These are phyloP conservation scores for Ptilorrhoa leucosticta DNA, from an alignment of 2,113 vertebrate species.

Conservation along the genomic window DNA sequence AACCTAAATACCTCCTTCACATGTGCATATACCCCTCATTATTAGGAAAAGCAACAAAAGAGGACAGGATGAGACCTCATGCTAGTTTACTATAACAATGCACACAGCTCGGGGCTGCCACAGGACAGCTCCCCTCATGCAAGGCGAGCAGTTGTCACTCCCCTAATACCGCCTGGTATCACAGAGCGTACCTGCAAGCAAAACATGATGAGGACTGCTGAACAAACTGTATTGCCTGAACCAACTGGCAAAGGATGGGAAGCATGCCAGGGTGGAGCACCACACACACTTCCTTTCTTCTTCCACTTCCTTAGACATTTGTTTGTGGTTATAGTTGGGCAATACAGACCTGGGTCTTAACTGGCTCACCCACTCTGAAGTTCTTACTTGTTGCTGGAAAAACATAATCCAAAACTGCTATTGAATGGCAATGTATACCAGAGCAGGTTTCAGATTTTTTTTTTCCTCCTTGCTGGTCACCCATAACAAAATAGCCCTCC, in stretches of 20 bases:
- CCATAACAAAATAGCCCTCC: not conserved
- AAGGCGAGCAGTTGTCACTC: not conserved
- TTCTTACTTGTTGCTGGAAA: not conserved
- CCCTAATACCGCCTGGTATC: not conserved
- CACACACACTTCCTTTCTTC: not conserved
- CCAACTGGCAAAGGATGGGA: not conserved
- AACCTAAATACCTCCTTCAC: not conserved
- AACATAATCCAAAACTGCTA: not conserved
- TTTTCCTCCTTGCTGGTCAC: not conserved
- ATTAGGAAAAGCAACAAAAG: not conserved
- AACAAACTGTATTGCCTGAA: not conserved
- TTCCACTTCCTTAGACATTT: not conserved
- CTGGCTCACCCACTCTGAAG: not conserved
- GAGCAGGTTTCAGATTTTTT: not conserved
- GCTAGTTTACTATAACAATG: not conserved
- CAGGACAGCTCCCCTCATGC: not conserved
- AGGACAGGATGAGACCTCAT: not conserved
- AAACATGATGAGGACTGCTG: not conserved
- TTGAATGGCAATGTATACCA: not conserved
- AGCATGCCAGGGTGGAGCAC: not conserved
- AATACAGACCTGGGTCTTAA: not conserved
- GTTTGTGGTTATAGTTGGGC: not conserved
- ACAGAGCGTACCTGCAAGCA: not conserved
- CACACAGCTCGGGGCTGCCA: not conserved
- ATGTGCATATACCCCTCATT: accelerated